These are phyloP conservation scores for Brachypterus glaber DNA, from an alignment of 2,888 invertebrate species.

Conservation along the genomic window DNA sequence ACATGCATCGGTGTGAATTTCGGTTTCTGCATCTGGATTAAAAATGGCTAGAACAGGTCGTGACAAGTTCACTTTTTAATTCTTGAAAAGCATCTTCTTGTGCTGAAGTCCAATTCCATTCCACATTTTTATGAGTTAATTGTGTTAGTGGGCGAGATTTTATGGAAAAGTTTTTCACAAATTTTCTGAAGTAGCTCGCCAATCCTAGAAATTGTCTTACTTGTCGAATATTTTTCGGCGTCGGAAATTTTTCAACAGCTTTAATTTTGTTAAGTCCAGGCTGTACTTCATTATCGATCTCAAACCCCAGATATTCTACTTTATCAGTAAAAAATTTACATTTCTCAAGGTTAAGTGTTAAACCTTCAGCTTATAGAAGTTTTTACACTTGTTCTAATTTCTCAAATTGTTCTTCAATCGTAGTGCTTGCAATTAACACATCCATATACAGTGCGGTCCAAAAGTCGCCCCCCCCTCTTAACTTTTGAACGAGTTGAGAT, in stretches of 20 bases:
- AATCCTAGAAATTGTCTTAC: conserved; percentile 27
- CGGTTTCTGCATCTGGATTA: conserved; percentile 21
- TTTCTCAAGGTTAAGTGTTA: conserved; percentile 19
- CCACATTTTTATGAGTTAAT: conserved; percentile 15
- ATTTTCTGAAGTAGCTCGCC: conserved; percentile 27
- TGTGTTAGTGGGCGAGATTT: conserved; percentile 24
- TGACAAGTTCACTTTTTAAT: conserved; percentile 10
- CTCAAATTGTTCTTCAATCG: too few species aligned
- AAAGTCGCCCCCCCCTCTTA: too few species aligned
- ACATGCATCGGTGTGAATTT: conserved; percentile 28
- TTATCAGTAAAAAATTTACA: conserved; percentile 15
- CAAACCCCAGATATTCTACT: conserved; percentile 18
- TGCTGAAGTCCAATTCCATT: conserved; percentile 14
- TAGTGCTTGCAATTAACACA: too few species aligned
- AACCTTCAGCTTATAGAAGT: conserved; percentile 15
- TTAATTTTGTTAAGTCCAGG: conserved; percentile 24
- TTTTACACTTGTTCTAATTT: too few species aligned
- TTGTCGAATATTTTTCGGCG: conserved; percentile 22
- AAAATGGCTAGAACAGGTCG: conserved; percentile 20
- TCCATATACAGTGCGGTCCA: too few species aligned
- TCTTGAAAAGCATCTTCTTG: conserved; percentile 17
- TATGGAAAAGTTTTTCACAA: conserved; percentile 23
- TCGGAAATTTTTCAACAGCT: conserved; percentile 22
- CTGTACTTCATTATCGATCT: conserved; percentile 15
- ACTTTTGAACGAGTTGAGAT: too few species aligned